phyloP scores from a whole-genome alignment of 1,140 invertebrate genomes.

The Drosophila nikananu region DNA sequence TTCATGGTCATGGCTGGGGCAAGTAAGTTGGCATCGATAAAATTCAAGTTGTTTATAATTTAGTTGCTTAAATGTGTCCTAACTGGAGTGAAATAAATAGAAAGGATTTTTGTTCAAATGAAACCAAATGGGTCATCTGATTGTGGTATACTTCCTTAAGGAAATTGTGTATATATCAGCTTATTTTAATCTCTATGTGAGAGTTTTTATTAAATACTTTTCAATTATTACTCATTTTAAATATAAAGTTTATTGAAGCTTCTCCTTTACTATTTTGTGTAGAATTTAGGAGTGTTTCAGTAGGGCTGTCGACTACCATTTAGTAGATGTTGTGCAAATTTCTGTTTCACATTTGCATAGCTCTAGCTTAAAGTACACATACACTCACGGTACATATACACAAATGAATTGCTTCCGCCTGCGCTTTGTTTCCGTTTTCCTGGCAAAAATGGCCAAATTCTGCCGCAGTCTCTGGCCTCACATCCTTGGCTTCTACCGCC shows the following conservation, averaged over 20 bases:
- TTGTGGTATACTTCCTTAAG: background rate
- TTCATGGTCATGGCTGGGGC: slow-evolving; percentile 22
- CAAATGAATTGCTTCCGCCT: slow-evolving; percentile 77
- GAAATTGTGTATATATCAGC: background rate
- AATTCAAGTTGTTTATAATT: background rate
- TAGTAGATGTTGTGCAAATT: slow-evolving; percentile 32
- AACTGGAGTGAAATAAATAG: background rate
- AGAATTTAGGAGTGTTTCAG: slow-evolving; percentile 3
- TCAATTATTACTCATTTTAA: background rate
- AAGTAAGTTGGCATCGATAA: background rate
- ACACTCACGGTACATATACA: slow-evolving; percentile 43
- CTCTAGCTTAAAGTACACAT: slow-evolving; percentile 30
- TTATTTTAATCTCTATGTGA: background rate
- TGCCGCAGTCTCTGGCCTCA: slow-evolving; percentile 30
- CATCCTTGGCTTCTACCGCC: slow-evolving; percentile 17
- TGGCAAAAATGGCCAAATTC: slow-evolving; percentile 55
- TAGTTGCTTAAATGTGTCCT: no score
- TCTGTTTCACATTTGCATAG: slow-evolving; percentile 59
- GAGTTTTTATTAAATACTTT: no score
- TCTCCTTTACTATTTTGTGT: background rate
- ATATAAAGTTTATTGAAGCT: background rate
- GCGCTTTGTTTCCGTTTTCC: slow-evolving; percentile 70
- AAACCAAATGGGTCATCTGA: background rate
- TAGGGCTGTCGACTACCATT: slow-evolving; percentile 11
- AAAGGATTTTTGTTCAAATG: background rate